Evolutionary conservation across 2,888 invertebrate species (phyloP).

Genomic region (Harpalus rufipes): DNA sequence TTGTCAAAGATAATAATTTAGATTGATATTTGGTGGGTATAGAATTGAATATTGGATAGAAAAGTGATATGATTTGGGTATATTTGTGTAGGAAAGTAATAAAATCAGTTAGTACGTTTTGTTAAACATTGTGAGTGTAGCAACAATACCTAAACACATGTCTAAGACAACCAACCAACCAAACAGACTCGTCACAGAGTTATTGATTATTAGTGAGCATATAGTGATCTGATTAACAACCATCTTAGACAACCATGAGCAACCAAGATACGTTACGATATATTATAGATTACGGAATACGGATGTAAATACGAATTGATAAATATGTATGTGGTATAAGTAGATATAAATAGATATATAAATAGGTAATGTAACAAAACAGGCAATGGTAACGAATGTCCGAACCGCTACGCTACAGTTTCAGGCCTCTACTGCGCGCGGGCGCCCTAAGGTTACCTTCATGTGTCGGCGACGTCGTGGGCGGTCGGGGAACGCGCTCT

Average conservation of each 20-base stretch:
- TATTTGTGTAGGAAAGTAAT: not conserved
- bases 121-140: constrained; percentile 54
- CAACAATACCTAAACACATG: constrained; percentile 63
- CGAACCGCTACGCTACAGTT: constrained; percentile 72
- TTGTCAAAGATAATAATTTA: too few species aligned
- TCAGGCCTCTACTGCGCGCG: constrained; percentile 65
- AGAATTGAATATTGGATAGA: not conserved
- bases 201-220: constrained; percentile 63
- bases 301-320: constrained; percentile 41
- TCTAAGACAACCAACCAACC: constrained; percentile 64
- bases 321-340: constrained; percentile 57
- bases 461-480: constrained; percentile 45
- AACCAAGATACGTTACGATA: constrained; percentile 55
- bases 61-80: not conserved
- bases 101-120: constrained; percentile 49
- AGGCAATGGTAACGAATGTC: constrained; percentile 68
- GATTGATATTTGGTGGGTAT: not conserved
- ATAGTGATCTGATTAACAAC: constrained; percentile 54
- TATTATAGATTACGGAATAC: constrained; percentile 52
- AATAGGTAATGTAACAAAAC: constrained; percentile 47
- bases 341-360: constrained; percentile 21
- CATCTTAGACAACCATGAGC: constrained; percentile 55
- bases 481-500: constrained; percentile 33
- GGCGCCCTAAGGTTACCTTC: constrained; percentile 63
- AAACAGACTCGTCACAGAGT: constrained; percentile 61